Conservation (phyloP, 2,113 vertebrate genomes). For the Nothobranchius kuhntae region DNA sequence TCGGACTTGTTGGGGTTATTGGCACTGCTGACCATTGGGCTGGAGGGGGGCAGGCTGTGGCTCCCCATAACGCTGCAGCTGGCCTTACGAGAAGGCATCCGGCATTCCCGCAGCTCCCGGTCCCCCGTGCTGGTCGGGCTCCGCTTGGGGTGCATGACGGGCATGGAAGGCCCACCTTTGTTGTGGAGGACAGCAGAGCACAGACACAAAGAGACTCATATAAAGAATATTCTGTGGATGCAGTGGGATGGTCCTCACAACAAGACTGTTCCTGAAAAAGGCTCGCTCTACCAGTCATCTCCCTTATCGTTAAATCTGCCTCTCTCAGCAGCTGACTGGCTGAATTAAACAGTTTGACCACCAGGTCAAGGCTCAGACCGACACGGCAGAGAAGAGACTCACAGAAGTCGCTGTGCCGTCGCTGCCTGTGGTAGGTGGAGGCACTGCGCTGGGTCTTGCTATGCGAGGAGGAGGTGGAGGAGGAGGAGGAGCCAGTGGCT, state of each 20-base stretch:
- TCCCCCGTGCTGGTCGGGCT: constrained; percentile 90
- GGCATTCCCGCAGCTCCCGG: constrained; percentile 86
- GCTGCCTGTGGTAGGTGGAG: constrained; percentile 91
- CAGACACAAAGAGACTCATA: constrained; percentile 64
- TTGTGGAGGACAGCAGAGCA: constrained; percentile 69
- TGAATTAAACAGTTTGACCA: background rate
- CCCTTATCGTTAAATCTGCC: background rate
- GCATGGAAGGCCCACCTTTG: constrained; percentile 88
- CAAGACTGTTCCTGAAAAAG: background rate
- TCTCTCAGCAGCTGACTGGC: background rate
- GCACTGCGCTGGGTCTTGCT: constrained; percentile 88
- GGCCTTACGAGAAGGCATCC: constrained; percentile 86
- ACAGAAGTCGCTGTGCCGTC: constrained; percentile 95
- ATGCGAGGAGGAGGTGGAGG: constrained; percentile 82
- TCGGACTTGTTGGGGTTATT: constrained; percentile 96
- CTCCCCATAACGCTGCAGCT: constrained; percentile 86
- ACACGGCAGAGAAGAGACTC: constrained; percentile 68
- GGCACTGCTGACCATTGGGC: constrained; percentile 95
- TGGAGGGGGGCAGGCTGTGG: constrained; percentile 88
- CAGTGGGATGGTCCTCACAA: background rate
- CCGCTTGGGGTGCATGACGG: constrained; percentile 88
- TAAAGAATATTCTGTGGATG: constrained; percentile 64
- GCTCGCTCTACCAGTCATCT: background rate
- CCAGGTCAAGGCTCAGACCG: background rate
- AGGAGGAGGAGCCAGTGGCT: constrained; percentile 75